A percentile compares a stretch with the other conserved stretches of the same genome.
These are phyloP conservation scores for Odontocolon sp. DNA, from an alignment of 2,888 invertebrate species.

Conservation along the genomic window DNA sequence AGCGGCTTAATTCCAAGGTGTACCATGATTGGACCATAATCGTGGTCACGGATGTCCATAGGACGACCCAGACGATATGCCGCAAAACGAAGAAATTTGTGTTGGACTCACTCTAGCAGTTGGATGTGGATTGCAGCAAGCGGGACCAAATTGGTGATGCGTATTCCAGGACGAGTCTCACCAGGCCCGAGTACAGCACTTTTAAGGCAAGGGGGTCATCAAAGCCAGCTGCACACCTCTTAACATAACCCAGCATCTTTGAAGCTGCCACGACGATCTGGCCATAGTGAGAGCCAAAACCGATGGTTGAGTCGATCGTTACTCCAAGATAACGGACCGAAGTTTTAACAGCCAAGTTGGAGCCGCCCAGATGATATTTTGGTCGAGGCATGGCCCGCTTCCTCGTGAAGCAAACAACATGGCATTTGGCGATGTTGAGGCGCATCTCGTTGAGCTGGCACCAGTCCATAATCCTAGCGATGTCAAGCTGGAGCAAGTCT, in stretches of 20 bases:
- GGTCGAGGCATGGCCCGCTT: neutral
- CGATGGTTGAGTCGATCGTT: neutral
- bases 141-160: too few species aligned
- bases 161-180: too few species aligned
- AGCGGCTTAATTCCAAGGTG: too few species aligned
- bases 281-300: neutral
- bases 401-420: neutral
- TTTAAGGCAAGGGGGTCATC: neutral
- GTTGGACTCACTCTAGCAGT: too few species aligned
- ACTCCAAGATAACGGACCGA: neutral
- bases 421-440: neutral
- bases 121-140: too few species aligned
- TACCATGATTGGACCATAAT: too few species aligned
- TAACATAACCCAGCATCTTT: neutral
- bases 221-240: neutral
- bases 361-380: neutral
- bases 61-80: too few species aligned
- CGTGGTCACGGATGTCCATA: too few species aligned
- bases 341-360: neutral
- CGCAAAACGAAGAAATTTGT: too few species aligned
- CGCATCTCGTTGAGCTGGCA: neutral
- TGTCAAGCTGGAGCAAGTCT: neutral
- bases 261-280: neutral
- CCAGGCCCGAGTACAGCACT: too few species aligned
- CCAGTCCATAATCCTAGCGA: neutral